These are phyloP conservation scores for Anthopleura sola DNA, from an alignment of 64 coral and sea anemone species.

Conservation along the genomic window DNA sequence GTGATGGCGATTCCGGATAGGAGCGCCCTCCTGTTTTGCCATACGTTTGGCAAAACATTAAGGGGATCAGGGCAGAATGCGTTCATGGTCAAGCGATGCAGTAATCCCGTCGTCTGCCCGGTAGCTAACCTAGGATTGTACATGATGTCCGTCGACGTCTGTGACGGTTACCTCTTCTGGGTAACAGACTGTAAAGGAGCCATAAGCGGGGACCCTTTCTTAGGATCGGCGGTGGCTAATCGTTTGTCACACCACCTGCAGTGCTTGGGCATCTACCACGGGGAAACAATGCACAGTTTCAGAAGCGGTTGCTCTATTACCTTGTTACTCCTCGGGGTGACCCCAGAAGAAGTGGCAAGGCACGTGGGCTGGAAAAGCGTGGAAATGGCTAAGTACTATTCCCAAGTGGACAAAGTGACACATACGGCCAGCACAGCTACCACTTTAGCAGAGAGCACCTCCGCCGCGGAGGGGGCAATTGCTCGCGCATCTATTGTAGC, in stretches of 20 bases:
- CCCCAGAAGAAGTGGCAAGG: too few relatives aligned
- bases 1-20: neutral
- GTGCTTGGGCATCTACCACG: conserved; percentile 1
- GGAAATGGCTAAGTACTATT: too few relatives aligned
- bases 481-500: too few relatives aligned
- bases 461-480: too few relatives aligned
- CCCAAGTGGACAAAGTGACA: too few relatives aligned
- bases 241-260: conserved; percentile 1
- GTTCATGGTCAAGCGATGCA: conserved; percentile 2
- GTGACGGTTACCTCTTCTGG: conserved; percentile 16
- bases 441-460: too few relatives aligned
- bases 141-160: conserved; percentile 5
- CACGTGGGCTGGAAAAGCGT: too few relatives aligned
- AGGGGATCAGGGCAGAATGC: neutral
- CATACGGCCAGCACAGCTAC: too few relatives aligned
- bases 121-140: neutral
- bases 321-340: too few relatives aligned
- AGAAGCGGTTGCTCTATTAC: conserved; percentile 18
- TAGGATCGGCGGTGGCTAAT: conserved; percentile 4
- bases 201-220: neutral
- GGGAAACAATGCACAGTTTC: conserved; percentile 30
- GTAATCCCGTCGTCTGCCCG: conserved; percentile 8
- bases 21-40: too few relatives aligned
- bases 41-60: too few relatives aligned
- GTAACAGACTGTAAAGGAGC: neutral